A percentile compares a stretch with the other conserved stretches of the same genome.
Evolutionary conservation across 2,113 vertebrate species (phyloP).

Genomic region (Hemiprocne comata): DNA sequence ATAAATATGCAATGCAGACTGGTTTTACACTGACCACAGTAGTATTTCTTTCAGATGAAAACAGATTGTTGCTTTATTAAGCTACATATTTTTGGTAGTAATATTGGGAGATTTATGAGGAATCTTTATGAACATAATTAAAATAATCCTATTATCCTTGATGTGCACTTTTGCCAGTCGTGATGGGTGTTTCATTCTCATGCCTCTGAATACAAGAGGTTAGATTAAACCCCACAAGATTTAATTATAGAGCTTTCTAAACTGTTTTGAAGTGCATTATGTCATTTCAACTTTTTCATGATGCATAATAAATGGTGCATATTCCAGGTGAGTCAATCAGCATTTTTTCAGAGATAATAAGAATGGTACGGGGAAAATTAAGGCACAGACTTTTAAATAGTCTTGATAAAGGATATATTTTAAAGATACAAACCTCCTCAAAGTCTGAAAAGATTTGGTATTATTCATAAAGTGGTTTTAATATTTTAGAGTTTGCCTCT

Average conservation of each 20-base stretch:
- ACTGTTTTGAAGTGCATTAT: neutral
- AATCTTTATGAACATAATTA: neutral
- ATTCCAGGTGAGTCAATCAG: slow-evolving; percentile 1
- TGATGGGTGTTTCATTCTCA: neutral
- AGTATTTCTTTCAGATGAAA: neutral
- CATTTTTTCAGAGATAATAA: neutral
- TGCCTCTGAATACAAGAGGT: neutral
- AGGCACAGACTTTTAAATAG: neutral
- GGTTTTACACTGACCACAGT: neutral
- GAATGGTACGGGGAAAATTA: neutral
- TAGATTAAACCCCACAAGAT: neutral
- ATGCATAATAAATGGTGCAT: neutral
- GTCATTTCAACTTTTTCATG: neutral
- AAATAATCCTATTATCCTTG: neutral
- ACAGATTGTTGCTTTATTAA: neutral
- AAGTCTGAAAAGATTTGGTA: neutral
- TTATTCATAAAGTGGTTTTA: slow-evolving; percentile 12
- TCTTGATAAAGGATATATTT: neutral
- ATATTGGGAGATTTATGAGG: slow-evolving; percentile 7
- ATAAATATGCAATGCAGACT: neutral
- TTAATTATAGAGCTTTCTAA: slow-evolving; percentile 7
- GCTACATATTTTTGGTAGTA: neutral
- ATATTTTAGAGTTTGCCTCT: slow-evolving; percentile 1
- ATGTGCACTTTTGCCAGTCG: neutral
- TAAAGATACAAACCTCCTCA: slow-evolving; percentile 35